Base-by-base conservation (phyloP, 2,113 vertebrate genomes). In the Anoplopoma fimbria region DNA sequence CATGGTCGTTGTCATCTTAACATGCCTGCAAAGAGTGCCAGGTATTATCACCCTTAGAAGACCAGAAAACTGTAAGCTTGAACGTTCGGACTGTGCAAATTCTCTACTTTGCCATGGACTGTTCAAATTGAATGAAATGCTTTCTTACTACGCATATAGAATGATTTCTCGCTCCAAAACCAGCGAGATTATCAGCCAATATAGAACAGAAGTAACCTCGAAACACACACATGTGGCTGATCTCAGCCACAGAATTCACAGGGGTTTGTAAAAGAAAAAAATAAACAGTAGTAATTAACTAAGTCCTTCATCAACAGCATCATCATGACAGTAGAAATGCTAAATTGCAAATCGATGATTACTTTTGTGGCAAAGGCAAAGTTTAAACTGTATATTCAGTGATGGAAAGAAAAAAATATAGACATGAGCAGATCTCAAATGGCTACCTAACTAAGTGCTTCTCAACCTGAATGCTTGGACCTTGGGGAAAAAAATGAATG, bases 301-400 rank as follows among this genome's bases (percentile, higher is more conserved):
- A 86, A 91, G 77, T 82, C 58, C 77, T 86, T 84, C 88, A 90
- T 90, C 82, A 83, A 88, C 69, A 77, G 57, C 87, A 89, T 88
- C 79, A 81, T 87, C 85, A 93, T 86, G 80, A 91, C 86, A 77
- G 69, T 93, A 92, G 84, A 93, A 85, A 85, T 77, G 53, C 76
- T 88, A 83, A 87, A 88, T 82, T 88, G 75, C 75, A 80, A 89
- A 73, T 23, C 87, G 72, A 90, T 84, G 68, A 91, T 95, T 93
- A 94, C 93, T 93, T 92, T 94, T 94, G 93, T 92, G 92, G 90
- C 92, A 93, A 94, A 95, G 75, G 94, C 91, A 90, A 93, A 94
- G 93, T 74, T 95, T 93, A 58, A 85, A 92, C 94, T 97, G 95
- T 97, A 97, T 96, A 96, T 96, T 96, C 94, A 96, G 94, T 96